Evolutionary conservation across 2,888 invertebrate species (phyloP).

Genomic region (Agelastica alni): DNA sequence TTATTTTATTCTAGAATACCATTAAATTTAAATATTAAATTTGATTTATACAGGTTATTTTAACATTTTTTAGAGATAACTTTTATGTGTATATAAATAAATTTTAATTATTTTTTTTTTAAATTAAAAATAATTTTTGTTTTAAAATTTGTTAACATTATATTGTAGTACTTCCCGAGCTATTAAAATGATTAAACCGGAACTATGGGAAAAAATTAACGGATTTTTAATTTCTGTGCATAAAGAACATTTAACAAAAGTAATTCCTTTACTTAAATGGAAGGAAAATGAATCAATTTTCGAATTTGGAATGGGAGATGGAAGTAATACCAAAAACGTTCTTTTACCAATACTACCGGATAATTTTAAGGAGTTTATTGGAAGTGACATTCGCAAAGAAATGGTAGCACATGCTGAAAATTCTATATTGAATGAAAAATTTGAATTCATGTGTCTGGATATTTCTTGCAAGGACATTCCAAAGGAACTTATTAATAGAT

Average conservation of each 20-base stretch:
- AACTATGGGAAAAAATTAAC: constrained; percentile 20
- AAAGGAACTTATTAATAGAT: constrained; percentile 9
- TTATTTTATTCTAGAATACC: no score
- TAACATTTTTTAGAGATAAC: no score
- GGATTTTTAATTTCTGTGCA: background rate
- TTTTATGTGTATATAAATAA: no score
- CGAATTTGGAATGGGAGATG: constrained; percentile 78
- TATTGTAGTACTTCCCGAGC: no score
- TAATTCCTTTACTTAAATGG: constrained; percentile 52
- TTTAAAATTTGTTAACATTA: no score
- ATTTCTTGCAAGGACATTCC: constrained; percentile 6
- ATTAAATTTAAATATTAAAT: no score
- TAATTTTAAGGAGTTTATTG: constrained; percentile 21
- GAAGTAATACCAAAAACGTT: constrained; percentile 62
- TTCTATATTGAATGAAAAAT: background rate
- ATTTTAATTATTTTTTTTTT: no score
- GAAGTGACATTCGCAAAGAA: constrained; percentile 15
- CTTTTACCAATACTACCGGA: constrained; percentile 20
- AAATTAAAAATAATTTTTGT: no score
- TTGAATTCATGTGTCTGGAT: constrained; percentile 19
- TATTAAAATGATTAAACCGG: constrained; percentile 24
- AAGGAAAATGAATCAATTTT: constrained; percentile 59
- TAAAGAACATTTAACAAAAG: constrained; percentile 60
- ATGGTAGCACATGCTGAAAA: constrained; percentile 18
- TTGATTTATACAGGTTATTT: no score